Evolutionary conservation across 2,113 vertebrate species (phyloP), one percentile per base, ranked within the genome.

Genomic region (Spermophilus dauricus): DNA sequence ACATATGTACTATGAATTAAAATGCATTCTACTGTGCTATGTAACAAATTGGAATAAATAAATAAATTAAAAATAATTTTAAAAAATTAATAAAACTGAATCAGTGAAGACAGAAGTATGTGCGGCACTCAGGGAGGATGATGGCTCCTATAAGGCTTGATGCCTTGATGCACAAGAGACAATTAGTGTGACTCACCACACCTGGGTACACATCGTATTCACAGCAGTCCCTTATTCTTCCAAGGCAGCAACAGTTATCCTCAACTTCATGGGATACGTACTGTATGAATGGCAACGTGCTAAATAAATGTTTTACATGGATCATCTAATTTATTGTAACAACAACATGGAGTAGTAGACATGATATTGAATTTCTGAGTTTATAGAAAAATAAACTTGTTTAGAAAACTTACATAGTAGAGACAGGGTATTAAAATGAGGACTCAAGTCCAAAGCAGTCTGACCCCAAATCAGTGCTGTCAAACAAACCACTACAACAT

Each of bases 291-390:
- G 32, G 28, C 84, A 80, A 22, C n/a, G 28, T 42, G 28, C 34
- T 77, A 77, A 92, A 17, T 63, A 91, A 94, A 37, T 76, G n/a
- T 20, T 77, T 72, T 86, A 53, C 16, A 56, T 32, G 39, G 88
- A 72, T 95, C 39, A 80, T 61, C 30, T 91, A 76, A 77, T 94
- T 86, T 88, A 77, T 42, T 91, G 1, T 94, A 69, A 89, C 67
- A 76, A 69, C 32, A 76, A 69, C 37, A 32, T 4, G 82, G 22
- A 77, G 45, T 56, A 82, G 3, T 32, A 84, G 22, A 77, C n/a
- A 53, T 45, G 3, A 77, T 87, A 65, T 86, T 93, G 39, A 30
- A 13, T 18, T 75, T 48, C 37, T 73, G 32, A 77, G 34, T 63
- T 90, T 89, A 18, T n/a, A 86, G 48, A 67, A 82, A 75, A 86